phyloP scores from a whole-genome alignment of 2,888 invertebrate species.

The Scaptomyza reducta region DNA sequence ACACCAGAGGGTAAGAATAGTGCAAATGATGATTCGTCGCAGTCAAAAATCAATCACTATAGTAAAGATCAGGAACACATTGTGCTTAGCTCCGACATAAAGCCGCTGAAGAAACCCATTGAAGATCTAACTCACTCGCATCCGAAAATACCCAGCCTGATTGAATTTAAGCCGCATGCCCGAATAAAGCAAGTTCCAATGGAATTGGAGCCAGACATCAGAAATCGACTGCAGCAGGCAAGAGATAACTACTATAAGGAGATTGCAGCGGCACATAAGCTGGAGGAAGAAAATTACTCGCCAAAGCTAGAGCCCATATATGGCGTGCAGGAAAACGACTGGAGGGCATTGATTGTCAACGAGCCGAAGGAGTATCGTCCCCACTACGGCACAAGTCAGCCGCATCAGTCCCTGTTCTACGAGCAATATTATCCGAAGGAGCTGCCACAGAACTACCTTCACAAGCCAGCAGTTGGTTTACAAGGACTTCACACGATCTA shows the following conservation, averaged over 20 bases:
- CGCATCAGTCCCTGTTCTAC: constrained; percentile 62
- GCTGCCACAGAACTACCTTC: constrained; percentile 58
- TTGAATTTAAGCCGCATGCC: constrained; percentile 83
- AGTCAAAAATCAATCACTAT: constrained; percentile 84
- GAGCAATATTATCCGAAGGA: constrained; percentile 68
- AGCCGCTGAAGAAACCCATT: constrained; percentile 75
- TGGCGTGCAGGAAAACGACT: constrained; percentile 76
- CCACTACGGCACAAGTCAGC: constrained; percentile 50
- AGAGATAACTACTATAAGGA: constrained; percentile 80
- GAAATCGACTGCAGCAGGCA: constrained; percentile 68
- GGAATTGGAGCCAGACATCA: constrained; percentile 81
- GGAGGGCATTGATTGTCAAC: constrained; percentile 80
- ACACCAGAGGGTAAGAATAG: constrained; percentile 72
- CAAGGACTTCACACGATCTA: constrained; percentile 70
- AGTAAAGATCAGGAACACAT: constrained; percentile 84
- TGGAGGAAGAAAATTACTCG: constrained; percentile 47
- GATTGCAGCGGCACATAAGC: constrained; percentile 65
- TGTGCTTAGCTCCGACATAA: constrained; percentile 83
- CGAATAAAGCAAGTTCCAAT: constrained; percentile 82
- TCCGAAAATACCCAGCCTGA: constrained; percentile 81
- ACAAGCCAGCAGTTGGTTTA: constrained; percentile 46
- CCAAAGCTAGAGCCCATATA: constrained; percentile 62
- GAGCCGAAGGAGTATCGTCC: constrained; percentile 67
- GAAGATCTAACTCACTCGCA: constrained; percentile 82
- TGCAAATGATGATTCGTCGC: constrained; percentile 81